These are phyloP conservation scores for Tachysurus fulvidraco DNA, from an alignment of 2,113 vertebrate genomes.

Conservation along the genomic window DNA sequence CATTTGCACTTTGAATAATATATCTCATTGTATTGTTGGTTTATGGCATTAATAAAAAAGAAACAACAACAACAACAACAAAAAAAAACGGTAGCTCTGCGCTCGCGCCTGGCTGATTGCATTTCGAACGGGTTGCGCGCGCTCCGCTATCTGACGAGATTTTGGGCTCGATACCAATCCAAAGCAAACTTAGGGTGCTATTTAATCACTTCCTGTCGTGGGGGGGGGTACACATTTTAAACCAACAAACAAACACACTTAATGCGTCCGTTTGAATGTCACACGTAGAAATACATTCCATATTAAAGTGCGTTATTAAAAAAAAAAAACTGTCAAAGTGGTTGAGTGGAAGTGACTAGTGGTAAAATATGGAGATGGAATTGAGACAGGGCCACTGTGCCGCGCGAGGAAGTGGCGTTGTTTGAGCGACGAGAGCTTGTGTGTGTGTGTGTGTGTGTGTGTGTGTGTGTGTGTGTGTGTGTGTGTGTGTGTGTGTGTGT, in stretches of 20 bases:
- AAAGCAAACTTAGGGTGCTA: background rate
- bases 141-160: background rate
- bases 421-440: constrained; percentile 65
- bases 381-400: constrained; percentile 47
- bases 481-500: background rate
- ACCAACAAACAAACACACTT: background rate
- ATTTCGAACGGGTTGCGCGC: background rate
- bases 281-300: background rate
- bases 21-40: too few species aligned
- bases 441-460: background rate
- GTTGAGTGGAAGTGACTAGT: background rate
- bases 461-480: background rate
- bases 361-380: background rate
- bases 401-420: constrained; percentile 66
- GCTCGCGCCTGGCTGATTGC: too few species aligned
- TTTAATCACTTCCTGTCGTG: background rate
- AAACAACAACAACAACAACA: too few species aligned
- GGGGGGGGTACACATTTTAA: background rate
- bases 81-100: background rate
- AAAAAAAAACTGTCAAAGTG: background rate
- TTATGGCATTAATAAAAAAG: too few species aligned
- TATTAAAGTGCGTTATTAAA: background rate
- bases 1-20: too few species aligned
- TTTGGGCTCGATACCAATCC: background rate
- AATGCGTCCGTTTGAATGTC: background rate